Percentiles rank a stretch among this genome's conserved stretches.
Conservation (phyloP, 2,797 vertebrate species). For the Chaunax sp. region DNA sequence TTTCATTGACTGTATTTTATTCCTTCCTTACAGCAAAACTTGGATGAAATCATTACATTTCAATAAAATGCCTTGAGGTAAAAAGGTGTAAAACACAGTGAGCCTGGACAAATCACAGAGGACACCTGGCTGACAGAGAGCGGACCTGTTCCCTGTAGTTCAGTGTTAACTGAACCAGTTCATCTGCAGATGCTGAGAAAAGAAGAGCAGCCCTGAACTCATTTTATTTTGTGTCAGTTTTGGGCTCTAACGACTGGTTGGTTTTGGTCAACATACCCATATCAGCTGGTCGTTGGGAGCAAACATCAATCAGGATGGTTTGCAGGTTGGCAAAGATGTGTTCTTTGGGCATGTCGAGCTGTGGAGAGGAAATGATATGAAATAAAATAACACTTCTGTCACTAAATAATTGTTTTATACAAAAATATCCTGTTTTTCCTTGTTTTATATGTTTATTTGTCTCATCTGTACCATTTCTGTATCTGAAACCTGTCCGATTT, state of each 20-base stretch:
- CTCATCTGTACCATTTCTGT: neutral
- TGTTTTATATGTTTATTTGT: neutral
- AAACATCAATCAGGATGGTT: constrained; percentile 85
- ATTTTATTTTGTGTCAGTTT: too few relatives aligned
- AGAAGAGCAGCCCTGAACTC: neutral
- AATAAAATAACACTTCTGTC: neutral
- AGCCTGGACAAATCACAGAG: neutral
- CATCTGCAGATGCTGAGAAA: neutral
- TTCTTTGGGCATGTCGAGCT: constrained; percentile 92
- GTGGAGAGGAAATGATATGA: constrained; percentile 20
- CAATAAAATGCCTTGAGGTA: too few relatives aligned
- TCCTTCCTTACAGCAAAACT: too few relatives aligned
- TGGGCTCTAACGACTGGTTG: too few relatives aligned
- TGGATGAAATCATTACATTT: too few relatives aligned
- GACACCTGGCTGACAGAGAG: neutral
- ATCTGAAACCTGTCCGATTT: neutral
- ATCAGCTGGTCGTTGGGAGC: constrained; percentile 81
- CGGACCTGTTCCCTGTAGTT: too few relatives aligned
- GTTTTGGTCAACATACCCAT: constrained; percentile 78
- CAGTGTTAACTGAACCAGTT: neutral
- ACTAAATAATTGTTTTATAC: neutral
- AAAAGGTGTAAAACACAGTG: too few relatives aligned
- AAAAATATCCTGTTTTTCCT: neutral
- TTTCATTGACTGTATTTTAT: too few relatives aligned
- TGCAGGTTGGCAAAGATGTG: constrained; percentile 88